Percentiles rank a stretch among this genome's conserved stretches.
These are phyloP conservation scores for Ptyas mucosa DNA, from an alignment of 2,113 vertebrate genomes.

Conservation along the genomic window DNA sequence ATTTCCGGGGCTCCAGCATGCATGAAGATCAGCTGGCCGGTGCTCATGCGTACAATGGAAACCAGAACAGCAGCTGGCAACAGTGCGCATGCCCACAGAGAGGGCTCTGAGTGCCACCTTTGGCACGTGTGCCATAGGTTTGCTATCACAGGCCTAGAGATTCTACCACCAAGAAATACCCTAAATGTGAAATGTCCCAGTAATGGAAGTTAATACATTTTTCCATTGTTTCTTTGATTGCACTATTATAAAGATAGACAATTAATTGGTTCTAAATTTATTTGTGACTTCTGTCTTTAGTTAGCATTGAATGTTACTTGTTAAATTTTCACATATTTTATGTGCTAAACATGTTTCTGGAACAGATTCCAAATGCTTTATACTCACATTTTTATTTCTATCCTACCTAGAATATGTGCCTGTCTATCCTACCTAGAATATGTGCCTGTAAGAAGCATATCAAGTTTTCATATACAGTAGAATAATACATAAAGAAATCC, in stretches of 20 bases:
- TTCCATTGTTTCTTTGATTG: not conserved
- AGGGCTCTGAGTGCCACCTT: too few relatives aligned
- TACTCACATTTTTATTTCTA: not conserved
- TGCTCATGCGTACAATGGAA: too few relatives aligned
- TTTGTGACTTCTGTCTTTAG: not conserved
- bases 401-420: not conserved
- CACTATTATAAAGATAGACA: not conserved
- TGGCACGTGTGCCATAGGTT: too few relatives aligned
- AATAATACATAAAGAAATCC: not conserved
- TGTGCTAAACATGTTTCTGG: not conserved
- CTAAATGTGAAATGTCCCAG: not conserved
- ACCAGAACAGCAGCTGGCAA: too few relatives aligned
- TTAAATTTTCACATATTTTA: not conserved
- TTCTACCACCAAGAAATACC: not conserved
- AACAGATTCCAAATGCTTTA: not conserved
- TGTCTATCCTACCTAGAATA: not conserved
- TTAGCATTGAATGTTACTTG: not conserved
- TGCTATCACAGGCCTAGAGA: too few relatives aligned
- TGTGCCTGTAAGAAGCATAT: not conserved
- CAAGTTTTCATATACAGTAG: not conserved
- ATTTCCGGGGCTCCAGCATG: too few relatives aligned
- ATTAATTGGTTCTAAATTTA: not conserved
- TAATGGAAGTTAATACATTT: not conserved
- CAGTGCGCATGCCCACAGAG: too few relatives aligned
- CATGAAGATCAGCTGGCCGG: too few relatives aligned